Conservation (phyloP, 1,140 invertebrate species). For the Leguminivora glycinivorella region DNA sequence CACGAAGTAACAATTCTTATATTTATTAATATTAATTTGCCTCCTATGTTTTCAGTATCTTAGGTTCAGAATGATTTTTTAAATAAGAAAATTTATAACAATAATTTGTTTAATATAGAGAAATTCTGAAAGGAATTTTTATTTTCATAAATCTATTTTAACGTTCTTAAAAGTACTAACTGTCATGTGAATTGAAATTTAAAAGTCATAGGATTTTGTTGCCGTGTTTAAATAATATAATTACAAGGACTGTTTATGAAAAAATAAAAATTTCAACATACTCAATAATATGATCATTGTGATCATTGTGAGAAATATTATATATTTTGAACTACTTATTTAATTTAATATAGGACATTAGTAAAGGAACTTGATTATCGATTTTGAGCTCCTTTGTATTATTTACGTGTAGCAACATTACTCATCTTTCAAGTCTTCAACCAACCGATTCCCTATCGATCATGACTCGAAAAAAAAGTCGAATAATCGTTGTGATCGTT, state of each 20-base stretch:
- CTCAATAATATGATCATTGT: no score
- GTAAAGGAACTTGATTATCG: not conserved
- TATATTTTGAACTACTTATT: not conserved
- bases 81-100: no score
- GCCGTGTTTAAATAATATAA: not conserved
- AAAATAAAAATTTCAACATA: no score
- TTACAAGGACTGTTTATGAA: no score
- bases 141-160: not conserved
- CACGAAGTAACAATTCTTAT: not conserved
- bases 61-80: not conserved
- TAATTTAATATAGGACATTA: not conserved
- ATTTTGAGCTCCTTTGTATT: not conserved
- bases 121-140: not conserved
- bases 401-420: not conserved
- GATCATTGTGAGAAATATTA: not conserved
- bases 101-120: no score
- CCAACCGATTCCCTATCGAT: not conserved
- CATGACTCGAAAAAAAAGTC: not conserved
- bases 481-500: not conserved
- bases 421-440: not conserved
- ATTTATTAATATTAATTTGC: not conserved
- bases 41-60: not conserved
- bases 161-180: not conserved
- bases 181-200: not conserved
- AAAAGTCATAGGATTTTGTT: constrained; percentile 11